Evolutionary conservation across 2,797 vertebrate genomes (phyloP), one percentile per base, ranked within the genome.

Genomic region (Muraenolepis orangiensis): DNA sequence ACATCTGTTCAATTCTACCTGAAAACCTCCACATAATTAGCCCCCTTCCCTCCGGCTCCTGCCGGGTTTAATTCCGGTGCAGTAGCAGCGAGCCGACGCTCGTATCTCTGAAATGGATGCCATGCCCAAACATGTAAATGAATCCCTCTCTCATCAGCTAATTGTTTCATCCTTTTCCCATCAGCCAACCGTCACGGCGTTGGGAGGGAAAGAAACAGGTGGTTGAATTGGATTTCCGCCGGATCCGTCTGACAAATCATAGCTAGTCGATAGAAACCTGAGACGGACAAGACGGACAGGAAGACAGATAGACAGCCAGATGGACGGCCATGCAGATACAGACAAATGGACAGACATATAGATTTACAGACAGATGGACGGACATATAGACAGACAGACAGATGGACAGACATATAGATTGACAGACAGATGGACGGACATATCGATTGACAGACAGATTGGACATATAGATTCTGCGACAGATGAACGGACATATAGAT

Each of bases 1-100:
- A 87, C 88, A 91, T 89, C 87, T 90, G 87, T 87, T 88, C 86
- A 89, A 90, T 91, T 91, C 90, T 85, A 89, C 86, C 81, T 82
- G 78, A 85, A 80, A 89, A 91, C 82, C 83, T 84, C 3, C 0
- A 87, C 86, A 91, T 91, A 90, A 92, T 90, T 84, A 90, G 82
- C 85, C 87, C 76, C 78, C 84, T 86, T 89, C 82, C 89, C 85
- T 81, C 78, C 80, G 87, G 91, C 91, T 87, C 78, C 76, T 67
- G 78, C 84, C 86, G 87, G 88, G 83, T 85, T 87, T 82, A 6
- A 66, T 66, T 66, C 42, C 23, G 29, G 7, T 57, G 2, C 16
- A 16, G 36, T 38, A 6, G 36, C 1, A 38, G 16, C 16, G 51
- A 57, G n/a, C 6, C 51, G 51, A 57, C 23, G 51, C 20, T 57